These are phyloP conservation scores for Campoplex nolae DNA, from an alignment of 2,888 invertebrate genomes.

Conservation along the genomic window DNA sequence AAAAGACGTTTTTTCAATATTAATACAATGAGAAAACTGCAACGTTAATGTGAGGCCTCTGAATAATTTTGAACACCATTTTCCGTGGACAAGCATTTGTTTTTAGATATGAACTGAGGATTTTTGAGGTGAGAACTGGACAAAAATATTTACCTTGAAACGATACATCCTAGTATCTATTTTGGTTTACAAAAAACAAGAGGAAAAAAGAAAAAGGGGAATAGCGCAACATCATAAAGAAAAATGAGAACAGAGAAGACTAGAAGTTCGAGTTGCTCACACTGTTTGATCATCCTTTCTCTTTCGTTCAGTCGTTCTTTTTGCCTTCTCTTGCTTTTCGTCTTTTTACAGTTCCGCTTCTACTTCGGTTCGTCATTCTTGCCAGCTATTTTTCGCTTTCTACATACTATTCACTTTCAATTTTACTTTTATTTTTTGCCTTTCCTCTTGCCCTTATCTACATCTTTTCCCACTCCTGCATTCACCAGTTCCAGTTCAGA, in stretches of 20 bases:
- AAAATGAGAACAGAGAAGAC: conserved; percentile 70
- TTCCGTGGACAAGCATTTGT: no score
- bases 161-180: no score
- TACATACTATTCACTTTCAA: conserved; percentile 19
- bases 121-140: no score
- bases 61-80: no score
- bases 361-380: conserved; percentile 11
- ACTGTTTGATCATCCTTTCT: conserved; percentile 58
- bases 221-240: conserved; percentile 19
- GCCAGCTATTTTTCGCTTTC: background rate
- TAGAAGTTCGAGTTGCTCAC: conserved; percentile 41
- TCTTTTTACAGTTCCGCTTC: conserved; percentile 17
- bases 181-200: background rate
- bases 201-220: background rate
- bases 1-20: no score
- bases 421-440: conserved; percentile 14
- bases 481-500: background rate
- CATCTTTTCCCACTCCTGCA: background rate
- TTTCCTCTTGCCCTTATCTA: background rate
- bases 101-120: no score
- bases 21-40: no score
- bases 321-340: background rate
- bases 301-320: conserved; percentile 21
- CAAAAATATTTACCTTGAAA: no score
- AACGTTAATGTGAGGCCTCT: no score